These are phyloP conservation scores for Aquatica leii DNA, from an alignment of 2,888 invertebrate species.

Conservation along the genomic window DNA sequence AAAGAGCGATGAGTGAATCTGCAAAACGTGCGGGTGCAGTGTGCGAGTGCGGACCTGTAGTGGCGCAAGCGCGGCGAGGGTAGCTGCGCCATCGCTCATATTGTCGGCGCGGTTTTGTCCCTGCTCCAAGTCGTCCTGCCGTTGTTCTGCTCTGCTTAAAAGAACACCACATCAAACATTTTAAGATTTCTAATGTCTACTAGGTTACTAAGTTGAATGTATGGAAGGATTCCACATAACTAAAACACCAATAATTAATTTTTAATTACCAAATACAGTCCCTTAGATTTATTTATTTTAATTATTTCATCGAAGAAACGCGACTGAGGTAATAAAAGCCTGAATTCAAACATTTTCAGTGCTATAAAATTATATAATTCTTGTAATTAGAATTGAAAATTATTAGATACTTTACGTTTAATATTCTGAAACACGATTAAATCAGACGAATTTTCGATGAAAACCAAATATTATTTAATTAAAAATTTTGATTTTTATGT, in stretches of 20 bases:
- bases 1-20: constrained; percentile 35
- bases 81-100: constrained; percentile 62
- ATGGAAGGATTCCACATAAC: constrained; percentile 24
- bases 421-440: no score
- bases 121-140: constrained; percentile 45
- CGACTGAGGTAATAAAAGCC: no score
- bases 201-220: constrained; percentile 25
- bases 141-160: constrained; percentile 50
- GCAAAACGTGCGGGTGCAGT: constrained; percentile 41
- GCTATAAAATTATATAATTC: no score
- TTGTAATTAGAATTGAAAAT: no score
- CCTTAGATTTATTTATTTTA: background rate
- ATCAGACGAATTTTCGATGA: no score
- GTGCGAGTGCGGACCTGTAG: constrained; percentile 59
- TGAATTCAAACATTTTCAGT: no score
- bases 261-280: background rate
- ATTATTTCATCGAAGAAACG: background rate
- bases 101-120: constrained; percentile 50
- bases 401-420: no score
- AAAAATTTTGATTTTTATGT: no score
- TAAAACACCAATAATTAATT: constrained; percentile 28
- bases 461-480: no score
- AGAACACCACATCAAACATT: constrained; percentile 54
- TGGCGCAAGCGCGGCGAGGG: constrained; percentile 61
- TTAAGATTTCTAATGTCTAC: constrained; percentile 47